A percentile compares a stretch with the other conserved stretches of the same genome.
Conservation (phyloP, 2,797 vertebrate species). For the Meda fulgida region DNA sequence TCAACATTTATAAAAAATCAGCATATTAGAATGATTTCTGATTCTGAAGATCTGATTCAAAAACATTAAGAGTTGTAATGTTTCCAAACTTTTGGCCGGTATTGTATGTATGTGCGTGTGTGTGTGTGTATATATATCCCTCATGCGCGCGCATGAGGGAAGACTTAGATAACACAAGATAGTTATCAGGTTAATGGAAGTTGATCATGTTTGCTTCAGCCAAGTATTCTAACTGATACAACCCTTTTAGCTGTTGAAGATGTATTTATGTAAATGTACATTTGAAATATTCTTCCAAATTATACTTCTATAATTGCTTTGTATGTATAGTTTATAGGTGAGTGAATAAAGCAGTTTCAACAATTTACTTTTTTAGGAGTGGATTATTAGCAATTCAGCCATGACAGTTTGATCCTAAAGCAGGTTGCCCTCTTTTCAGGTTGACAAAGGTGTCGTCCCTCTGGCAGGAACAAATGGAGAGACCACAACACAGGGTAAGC, state of each 20-base stretch:
- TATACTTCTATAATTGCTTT: neutral
- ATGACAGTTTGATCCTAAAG: neutral
- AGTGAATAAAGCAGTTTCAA: neutral
- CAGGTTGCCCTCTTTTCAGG: slow-evolving; percentile 71
- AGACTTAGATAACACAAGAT: slow-evolving; percentile 20
- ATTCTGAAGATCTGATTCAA: no score
- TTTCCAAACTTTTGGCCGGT: no score
- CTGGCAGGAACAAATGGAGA: slow-evolving; percentile 95
- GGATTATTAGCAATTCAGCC: neutral
- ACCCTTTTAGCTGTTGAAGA: neutral
- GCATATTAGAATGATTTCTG: no score
- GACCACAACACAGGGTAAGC: slow-evolving; percentile 94
- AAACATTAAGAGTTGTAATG: no score
- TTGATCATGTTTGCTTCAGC: slow-evolving; percentile 2
- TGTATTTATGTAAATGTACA: neutral
- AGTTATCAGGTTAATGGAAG: neutral
- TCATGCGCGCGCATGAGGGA: no score
- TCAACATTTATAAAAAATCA: no score
- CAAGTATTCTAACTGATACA: neutral
- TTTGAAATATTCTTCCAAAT: neutral
- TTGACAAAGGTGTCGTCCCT: slow-evolving; percentile 97
- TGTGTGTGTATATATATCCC: no score
- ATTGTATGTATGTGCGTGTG: no score
- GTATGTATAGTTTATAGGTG: neutral
- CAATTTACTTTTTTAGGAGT: neutral